phyloP scores from a whole-genome alignment of 1,140 invertebrate genomes.

The Pentalonia nigronervosa region DNA sequence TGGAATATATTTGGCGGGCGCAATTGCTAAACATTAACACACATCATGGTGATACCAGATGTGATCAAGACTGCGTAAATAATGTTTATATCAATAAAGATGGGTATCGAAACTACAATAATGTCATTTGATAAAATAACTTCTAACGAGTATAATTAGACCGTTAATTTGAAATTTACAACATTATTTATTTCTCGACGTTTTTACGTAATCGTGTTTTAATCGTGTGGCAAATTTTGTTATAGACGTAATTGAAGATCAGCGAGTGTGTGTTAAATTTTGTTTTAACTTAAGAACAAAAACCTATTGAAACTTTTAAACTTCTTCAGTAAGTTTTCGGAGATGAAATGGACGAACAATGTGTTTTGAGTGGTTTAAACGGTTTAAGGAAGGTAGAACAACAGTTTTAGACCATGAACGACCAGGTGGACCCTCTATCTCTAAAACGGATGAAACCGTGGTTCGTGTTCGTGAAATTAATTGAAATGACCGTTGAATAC shows the following conservation, averaged over 20 bases:
- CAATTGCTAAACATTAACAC: neutral
- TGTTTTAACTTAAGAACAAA: slow-evolving; percentile 13
- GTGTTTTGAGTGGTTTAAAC: slow-evolving; percentile 51
- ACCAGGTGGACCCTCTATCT: neutral
- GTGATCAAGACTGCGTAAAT: neutral
- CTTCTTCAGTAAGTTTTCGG: neutral
- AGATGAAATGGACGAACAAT: neutral
- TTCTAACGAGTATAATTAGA: neutral
- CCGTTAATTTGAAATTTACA: neutral
- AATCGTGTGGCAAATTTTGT: neutral
- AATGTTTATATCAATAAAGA: neutral
- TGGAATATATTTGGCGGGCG: neutral
- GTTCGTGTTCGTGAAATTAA: neutral
- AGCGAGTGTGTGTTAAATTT: neutral
- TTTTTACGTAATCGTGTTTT: neutral
- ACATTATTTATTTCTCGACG: neutral
- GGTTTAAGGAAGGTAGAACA: slow-evolving; percentile 53
- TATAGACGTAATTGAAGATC: neutral
- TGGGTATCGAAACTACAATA: neutral
- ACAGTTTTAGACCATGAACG: slow-evolving; percentile 41
- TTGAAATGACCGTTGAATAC: neutral
- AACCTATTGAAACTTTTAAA: slow-evolving; percentile 28
- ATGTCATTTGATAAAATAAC: neutral
- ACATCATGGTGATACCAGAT: neutral
- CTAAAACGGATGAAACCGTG: neutral